Evolutionary conservation across 2,888 invertebrate genomes (phyloP).

Genomic region (Chalcosyrphus nemorum): DNA sequence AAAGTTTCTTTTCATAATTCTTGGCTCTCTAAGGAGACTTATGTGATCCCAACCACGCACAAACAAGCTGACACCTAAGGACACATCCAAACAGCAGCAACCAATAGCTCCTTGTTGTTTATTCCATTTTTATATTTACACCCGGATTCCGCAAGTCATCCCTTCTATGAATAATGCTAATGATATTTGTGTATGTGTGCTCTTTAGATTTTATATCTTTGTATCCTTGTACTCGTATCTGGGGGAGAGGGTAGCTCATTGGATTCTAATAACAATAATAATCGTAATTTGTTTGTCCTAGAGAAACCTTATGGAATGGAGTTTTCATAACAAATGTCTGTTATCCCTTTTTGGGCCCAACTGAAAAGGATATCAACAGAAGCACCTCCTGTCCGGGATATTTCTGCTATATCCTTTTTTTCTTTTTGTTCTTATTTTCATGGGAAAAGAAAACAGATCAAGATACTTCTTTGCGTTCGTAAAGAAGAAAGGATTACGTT

Average conservation of each 20-base stretch:
- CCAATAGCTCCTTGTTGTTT: not conserved
- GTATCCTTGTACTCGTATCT: not conserved
- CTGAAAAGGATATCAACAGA: not conserved
- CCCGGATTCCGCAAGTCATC: not conserved
- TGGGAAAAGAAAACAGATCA: conserved; percentile 5
- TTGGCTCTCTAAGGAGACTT: not conserved
- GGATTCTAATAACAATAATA: conserved; percentile 53
- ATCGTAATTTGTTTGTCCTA: conserved; percentile 50
- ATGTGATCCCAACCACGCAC: not conserved
- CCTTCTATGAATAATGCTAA: conserved; percentile 16
- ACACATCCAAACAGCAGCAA: not conserved
- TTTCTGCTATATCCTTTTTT: not conserved
- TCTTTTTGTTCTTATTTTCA: not conserved
- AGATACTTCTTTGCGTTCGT: not conserved
- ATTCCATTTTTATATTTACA: conserved; percentile 7
- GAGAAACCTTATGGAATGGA: conserved; percentile 21
- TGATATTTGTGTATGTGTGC: not conserved
- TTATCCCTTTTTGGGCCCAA: conserved; percentile 18
- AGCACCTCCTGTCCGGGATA: not conserved
- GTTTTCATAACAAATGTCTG: conserved; percentile 2
- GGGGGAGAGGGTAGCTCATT: too few species aligned
- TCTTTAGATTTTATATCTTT: too few species aligned
- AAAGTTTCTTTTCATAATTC: not conserved
- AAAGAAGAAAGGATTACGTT: not conserved
- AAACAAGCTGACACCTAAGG: conserved; percentile 4